Evolutionary conservation across 2,797 vertebrate genomes (phyloP).

Genomic region (Anguilla marmorata): DNA sequence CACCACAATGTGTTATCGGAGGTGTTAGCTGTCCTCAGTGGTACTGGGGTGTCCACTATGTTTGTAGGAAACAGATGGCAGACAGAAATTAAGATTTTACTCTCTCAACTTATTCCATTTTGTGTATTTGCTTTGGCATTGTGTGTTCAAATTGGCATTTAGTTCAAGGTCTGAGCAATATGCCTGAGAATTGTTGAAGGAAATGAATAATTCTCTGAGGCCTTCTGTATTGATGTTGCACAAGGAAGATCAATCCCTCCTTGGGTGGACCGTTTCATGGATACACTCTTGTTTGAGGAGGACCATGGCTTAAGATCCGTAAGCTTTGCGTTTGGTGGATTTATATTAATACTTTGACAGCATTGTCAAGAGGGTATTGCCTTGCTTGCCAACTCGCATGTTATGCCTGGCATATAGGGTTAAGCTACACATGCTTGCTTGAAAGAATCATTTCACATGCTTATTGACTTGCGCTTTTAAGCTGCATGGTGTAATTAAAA

Average conservation of each 20-base stretch:
- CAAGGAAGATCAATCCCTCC: not conserved
- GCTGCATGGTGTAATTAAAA: constrained; percentile 15
- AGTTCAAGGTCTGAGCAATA: not conserved
- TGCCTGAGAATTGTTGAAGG: not conserved
- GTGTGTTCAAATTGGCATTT: not conserved
- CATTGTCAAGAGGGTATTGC: constrained; percentile 6
- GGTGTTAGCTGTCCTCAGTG: not conserved
- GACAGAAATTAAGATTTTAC: not conserved
- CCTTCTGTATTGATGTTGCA: not conserved
- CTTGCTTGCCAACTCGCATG: not conserved
- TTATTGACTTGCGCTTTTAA: not conserved
- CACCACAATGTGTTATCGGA: not conserved
- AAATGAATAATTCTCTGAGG: not conserved
- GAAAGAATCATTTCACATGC: not conserved
- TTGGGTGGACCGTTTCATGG: not conserved
- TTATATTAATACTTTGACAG: constrained; percentile 17
- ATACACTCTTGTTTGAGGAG: not conserved
- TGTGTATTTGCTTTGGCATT: not conserved
- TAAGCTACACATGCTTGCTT: not conserved
- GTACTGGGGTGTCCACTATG: not conserved
- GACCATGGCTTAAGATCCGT: constrained; percentile 3
- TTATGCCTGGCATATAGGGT: not conserved
- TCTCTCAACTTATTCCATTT: not conserved
- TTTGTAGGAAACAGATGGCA: not conserved
- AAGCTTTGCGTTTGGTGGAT: constrained; percentile 5